Conservation (phyloP, 2,113 vertebrate genomes). For the Glaucomys volans region DNA sequence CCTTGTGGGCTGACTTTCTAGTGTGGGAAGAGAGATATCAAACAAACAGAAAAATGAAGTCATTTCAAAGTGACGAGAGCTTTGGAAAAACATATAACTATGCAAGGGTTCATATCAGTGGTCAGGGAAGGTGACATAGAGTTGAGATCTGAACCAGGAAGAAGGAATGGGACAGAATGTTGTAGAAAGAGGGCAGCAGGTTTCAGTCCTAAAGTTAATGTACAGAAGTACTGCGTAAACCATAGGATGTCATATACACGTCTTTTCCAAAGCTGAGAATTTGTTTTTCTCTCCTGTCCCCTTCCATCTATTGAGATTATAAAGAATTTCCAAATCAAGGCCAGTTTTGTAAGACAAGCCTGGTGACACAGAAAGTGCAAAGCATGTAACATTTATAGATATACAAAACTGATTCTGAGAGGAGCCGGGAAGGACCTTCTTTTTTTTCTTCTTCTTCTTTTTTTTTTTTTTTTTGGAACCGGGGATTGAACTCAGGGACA, state of each 20-base stretch:
- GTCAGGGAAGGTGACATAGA: not conserved
- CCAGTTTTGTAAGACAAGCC: not conserved
- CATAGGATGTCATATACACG: fast-evolving
- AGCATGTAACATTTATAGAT: not conserved
- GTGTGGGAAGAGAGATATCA: not conserved
- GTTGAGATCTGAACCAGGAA: not conserved
- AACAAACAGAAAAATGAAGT: not conserved
- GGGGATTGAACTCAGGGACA: too few relatives aligned
- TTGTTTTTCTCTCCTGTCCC: not conserved
- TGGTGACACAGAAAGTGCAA: not conserved
- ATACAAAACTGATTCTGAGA: not conserved
- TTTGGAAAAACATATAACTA: not conserved
- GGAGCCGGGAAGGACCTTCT: not conserved
- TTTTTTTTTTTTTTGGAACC: too few relatives aligned
- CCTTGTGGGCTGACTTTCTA: not conserved
- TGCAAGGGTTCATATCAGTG: not conserved
- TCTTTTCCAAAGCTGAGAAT: not conserved
- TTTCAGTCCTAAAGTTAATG: not conserved
- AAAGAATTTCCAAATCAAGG: not conserved
- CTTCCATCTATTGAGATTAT: not conserved
- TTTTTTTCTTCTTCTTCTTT: not conserved
- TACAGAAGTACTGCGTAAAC: not conserved
- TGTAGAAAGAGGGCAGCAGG: not conserved
- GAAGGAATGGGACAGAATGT: not conserved
- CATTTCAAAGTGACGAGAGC: not conserved